Percentiles rank a stretch among this genome's conserved stretches.
Evolutionary conservation across 2,113 vertebrate genomes (phyloP).

Genomic region (Microtus richardsoni): DNA sequence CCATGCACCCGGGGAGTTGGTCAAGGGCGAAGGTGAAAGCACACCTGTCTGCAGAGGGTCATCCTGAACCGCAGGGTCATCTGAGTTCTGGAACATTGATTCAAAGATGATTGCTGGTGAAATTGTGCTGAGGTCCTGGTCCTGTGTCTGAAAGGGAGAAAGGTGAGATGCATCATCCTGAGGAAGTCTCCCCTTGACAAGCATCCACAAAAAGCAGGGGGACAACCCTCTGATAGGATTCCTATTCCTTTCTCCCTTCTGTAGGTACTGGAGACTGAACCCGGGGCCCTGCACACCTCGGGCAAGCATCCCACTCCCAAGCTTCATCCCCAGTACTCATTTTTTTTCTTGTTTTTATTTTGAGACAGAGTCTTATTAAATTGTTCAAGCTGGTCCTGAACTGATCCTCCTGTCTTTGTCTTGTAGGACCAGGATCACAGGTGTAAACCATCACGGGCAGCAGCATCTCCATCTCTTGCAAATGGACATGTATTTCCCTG

Average conservation of each 20-base stretch:
- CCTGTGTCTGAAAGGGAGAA: slow-evolving; percentile 87
- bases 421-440: neutral
- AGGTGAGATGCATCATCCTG: neutral
- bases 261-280: neutral
- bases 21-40: neutral
- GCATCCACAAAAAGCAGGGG: neutral
- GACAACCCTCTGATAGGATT: neutral
- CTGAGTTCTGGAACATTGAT: slow-evolving; percentile 97
- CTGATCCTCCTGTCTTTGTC: neutral
- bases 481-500: neutral
- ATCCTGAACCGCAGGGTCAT: slow-evolving; percentile 92
- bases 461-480: neutral
- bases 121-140: slow-evolving; percentile 94
- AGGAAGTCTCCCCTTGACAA: neutral
- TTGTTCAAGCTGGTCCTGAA: neutral
- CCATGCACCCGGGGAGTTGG: neutral
- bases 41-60: slow-evolving; percentile 91
- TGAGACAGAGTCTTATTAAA: neutral
- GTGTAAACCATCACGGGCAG: no score
- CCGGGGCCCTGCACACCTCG: neutral
- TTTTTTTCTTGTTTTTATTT: neutral
- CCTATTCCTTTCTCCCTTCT: neutral
- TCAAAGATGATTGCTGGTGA: slow-evolving; percentile 97
- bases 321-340: neutral
- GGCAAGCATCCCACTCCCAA: neutral